Conservation (phyloP, 2,113 vertebrate genomes). For the Centropus bengalensis region DNA sequence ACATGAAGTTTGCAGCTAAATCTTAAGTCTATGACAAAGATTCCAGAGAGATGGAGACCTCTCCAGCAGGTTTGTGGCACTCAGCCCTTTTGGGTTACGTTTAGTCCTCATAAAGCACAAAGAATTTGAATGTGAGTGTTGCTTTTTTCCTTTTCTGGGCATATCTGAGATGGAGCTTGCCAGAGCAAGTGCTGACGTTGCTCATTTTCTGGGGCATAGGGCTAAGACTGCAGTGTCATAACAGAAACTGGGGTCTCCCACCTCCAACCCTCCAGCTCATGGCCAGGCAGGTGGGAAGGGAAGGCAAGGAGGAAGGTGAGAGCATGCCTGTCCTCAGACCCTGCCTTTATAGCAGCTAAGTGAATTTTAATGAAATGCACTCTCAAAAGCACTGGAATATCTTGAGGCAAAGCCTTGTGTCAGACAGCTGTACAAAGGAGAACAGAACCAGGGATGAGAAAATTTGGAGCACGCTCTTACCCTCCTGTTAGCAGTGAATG, state of each 20-base stretch:
- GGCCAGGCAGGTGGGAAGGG: background rate
- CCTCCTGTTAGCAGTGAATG: background rate
- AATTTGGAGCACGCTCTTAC: background rate
- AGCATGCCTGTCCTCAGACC: background rate
- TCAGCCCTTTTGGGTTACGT: background rate
- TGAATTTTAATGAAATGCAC: background rate
- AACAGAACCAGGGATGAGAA: background rate
- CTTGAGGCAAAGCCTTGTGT: background rate
- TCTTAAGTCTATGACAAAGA: background rate
- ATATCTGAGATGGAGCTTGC: conserved; percentile 55
- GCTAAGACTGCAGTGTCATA: background rate
- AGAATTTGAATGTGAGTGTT: background rate
- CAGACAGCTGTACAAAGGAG: background rate
- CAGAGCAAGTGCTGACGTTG: conserved; percentile 62
- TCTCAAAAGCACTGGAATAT: background rate
- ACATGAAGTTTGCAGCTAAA: background rate
- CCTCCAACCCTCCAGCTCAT: background rate
- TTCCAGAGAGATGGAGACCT: background rate
- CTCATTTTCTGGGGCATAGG: conserved; percentile 31
- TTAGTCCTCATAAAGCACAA: conserved; percentile 42
- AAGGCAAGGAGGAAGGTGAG: background rate
- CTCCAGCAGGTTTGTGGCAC: background rate
- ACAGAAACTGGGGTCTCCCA: background rate
- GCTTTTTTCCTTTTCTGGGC: conserved; percentile 57
- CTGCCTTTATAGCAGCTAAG: rapidly evolving